A percentile compares a stretch with the other conserved stretches of the same genome.
Evolutionary conservation across 2,888 invertebrate genomes (phyloP).

Genomic region (Terebella lapidaria): DNA sequence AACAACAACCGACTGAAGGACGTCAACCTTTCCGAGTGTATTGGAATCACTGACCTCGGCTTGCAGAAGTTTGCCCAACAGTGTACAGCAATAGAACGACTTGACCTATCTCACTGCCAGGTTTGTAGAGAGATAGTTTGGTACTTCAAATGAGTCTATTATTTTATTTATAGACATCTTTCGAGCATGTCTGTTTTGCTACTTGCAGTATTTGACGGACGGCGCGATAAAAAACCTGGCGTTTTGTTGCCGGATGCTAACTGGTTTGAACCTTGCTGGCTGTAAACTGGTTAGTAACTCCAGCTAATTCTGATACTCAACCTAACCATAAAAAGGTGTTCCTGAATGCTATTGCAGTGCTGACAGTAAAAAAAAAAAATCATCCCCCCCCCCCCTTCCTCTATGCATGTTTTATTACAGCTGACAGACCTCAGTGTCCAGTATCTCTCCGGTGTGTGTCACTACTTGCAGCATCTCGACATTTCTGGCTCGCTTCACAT

Average conservation of each 20-base stretch:
- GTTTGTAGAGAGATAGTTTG: slow-evolving; percentile 27
- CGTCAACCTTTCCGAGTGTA: slow-evolving; percentile 47
- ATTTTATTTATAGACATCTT: not conserved
- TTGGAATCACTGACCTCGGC: slow-evolving; percentile 49
- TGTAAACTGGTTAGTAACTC: slow-evolving; percentile 46
- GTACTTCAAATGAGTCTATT: too few species aligned
- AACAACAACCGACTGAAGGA: slow-evolving; percentile 41
- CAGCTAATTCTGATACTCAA: too few species aligned
- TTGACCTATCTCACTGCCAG: slow-evolving; percentile 52
- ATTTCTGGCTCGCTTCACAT: slow-evolving; percentile 50
- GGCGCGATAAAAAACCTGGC: slow-evolving; percentile 53
- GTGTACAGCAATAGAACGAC: slow-evolving; percentile 46
- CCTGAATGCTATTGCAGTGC: too few species aligned
- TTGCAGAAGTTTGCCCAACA: slow-evolving; percentile 53
- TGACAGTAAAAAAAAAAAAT: too few species aligned
- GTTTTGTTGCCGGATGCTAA: slow-evolving; percentile 51
- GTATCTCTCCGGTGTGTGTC: slow-evolving; percentile 52
- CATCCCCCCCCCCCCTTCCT: too few species aligned
- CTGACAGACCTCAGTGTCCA: slow-evolving; percentile 52
- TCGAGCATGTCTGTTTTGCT: not conserved
- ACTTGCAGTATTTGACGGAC: slow-evolving; percentile 49
- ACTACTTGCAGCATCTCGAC: slow-evolving; percentile 44
- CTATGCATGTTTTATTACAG: too few species aligned
- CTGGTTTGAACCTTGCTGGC: slow-evolving; percentile 47
- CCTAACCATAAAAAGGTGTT: too few species aligned